A percentile compares a stretch with the other conserved stretches of the same genome.
phyloP scores from a whole-genome alignment of 2,113 vertebrate species.

The Chlorodrepanis virens region DNA sequence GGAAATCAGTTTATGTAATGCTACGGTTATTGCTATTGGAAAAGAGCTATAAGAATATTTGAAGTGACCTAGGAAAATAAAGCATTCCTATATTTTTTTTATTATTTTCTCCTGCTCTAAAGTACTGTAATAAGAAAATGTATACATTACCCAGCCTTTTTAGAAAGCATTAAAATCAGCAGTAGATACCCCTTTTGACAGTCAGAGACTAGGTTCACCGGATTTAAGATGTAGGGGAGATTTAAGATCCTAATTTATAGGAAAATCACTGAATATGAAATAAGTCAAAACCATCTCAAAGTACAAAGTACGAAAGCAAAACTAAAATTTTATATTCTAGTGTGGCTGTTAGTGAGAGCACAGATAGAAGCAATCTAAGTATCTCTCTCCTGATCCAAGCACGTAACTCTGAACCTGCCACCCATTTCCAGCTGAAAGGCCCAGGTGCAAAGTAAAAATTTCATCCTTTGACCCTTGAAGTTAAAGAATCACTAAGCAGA shows the following conservation, averaged over 20 bases:
- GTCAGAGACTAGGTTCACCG: not conserved
- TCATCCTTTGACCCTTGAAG: not conserved
- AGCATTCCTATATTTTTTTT: not conserved
- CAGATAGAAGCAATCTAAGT: accelerated
- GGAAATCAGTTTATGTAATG: not conserved
- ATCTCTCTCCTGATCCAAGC: not conserved
- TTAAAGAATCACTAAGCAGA: not conserved
- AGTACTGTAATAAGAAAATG: not conserved
- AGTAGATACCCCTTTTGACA: not conserved
- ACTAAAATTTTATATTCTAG: not conserved
- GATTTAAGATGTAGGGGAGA: not conserved
- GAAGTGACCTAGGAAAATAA: not conserved
- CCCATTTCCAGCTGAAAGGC: not conserved
- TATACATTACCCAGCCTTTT: not conserved
- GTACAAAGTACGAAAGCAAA: not conserved
- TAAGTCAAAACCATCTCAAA: not conserved
- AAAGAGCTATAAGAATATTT: not conserved
- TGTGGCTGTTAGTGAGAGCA: not conserved
- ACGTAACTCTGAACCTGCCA: not conserved
- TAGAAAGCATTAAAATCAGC: not conserved
- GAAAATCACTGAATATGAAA: not conserved
- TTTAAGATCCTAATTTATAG: not conserved
- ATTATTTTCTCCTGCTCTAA: not conserved
- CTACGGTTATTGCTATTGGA: not conserved
- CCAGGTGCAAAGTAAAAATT: not conserved